These are phyloP conservation scores for Acanthiza pusilla DNA, from an alignment of 2,797 vertebrate species.

Conservation along the genomic window DNA sequence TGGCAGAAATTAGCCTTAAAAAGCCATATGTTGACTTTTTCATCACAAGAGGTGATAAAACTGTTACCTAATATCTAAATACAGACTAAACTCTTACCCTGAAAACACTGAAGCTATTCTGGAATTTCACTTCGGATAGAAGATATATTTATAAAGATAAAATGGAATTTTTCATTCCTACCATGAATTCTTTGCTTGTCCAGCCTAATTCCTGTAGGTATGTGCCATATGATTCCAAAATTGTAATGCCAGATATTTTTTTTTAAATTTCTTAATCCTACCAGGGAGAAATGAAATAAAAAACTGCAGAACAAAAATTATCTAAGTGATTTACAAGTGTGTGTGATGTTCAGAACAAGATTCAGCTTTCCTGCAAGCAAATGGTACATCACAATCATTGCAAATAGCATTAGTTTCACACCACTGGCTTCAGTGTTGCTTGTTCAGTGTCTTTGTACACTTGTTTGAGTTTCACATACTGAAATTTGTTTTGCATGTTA, in stretches of 20 bases:
- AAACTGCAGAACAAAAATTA: not conserved
- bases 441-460: not conserved
- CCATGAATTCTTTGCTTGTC: not conserved
- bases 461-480: not conserved
- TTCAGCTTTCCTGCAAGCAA: not conserved
- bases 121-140: not conserved
- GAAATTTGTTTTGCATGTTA: not conserved
- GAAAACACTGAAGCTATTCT: not conserved
- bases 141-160: not conserved
- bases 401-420: not conserved
- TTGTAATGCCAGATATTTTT: not conserved
- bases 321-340: not conserved
- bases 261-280: not conserved
- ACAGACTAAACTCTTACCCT: not conserved
- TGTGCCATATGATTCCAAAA: not conserved
- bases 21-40: not conserved
- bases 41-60: not conserved
- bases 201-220: not conserved
- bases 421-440: not conserved
- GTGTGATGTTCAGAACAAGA: not conserved
- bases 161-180: not conserved
- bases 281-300: not conserved
- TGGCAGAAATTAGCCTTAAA: not conserved
- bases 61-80: not conserved
- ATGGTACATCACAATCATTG: fast-evolving